Base-by-base conservation (phyloP, 2,797 vertebrate species). In the Centropyge bicolor region DNA sequence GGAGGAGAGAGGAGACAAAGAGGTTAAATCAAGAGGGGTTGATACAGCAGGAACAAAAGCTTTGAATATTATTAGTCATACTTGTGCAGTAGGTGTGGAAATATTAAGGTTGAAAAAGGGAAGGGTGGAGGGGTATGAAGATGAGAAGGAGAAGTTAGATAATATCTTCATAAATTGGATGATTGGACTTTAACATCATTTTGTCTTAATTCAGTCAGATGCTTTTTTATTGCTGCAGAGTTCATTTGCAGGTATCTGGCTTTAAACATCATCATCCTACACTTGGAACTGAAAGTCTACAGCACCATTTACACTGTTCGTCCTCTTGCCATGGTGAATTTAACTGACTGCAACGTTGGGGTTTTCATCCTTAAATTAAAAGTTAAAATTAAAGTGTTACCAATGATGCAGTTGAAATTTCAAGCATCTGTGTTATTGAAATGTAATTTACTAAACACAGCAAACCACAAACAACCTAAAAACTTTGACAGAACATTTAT, bases 201-300 rank as follows among this genome's bases (percentile, higher is more conserved):
- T 51, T 12, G 20, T 60, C 55, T 36, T 9, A 57, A 57, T 57
- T 57, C 20, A 55, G 35, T 19, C 55, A 35, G 16, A 20, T 51
- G 4, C 1, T 54, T 57, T 35, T 57, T 57, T 36, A 19, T n/a
- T 60, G 35, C 20, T 40, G 57, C 36, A 40, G 35, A 74, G 24
- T 22, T 70, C 38, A 70, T 9, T 61, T 74, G 45, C 38, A 70
- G 9, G 24, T 46, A 80, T 16, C 31, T 76, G 51, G 73, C 38
- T 76, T 52, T 60, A 69, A 79, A 74, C 52, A 79, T 63, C 31
- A 31, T 57, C 67, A 52, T 71, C 31, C 19, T 65, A 48, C 17
- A 49, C 22, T 57, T 48, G 45, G 40, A 60, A 31, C 31, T 54
- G 0, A 60, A 70, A 59, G 11, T 40, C 2, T 64, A 22, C 13